phyloP scores from a whole-genome alignment of 1,140 invertebrate species.

The Chrysopa pallens region DNA sequence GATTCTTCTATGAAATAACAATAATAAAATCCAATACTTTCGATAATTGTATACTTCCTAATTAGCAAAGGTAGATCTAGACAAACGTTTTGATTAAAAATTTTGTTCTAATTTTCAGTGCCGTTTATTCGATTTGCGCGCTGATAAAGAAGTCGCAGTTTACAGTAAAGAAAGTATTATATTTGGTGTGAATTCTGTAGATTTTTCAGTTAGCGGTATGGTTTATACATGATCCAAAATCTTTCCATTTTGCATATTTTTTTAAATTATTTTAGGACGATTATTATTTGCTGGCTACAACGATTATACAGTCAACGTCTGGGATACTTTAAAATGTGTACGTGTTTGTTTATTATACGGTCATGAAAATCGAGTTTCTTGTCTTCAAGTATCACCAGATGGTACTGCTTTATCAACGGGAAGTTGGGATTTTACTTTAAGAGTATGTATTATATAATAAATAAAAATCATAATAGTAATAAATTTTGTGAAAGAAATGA shows the following conservation, averaged over 20 bases:
- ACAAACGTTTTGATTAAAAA: too few relatives aligned
- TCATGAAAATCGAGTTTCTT: conserved; percentile 95
- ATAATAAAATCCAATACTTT: too few relatives aligned
- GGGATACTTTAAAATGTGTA: conserved; percentile 92
- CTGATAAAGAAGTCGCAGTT: conserved; percentile 92
- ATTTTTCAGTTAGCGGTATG: conserved; percentile 88
- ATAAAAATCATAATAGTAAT: too few relatives aligned
- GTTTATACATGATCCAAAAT: conserved; percentile 2
- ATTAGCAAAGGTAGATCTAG: too few relatives aligned
- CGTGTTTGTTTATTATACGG: conserved; percentile 86
- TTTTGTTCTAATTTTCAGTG: conserved; percentile 56
- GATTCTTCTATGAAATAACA: too few relatives aligned
- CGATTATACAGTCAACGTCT: conserved; percentile 96
- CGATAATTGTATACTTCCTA: too few relatives aligned
- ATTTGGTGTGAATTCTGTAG: conserved; percentile 96
- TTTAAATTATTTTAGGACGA: conserved; percentile 44
- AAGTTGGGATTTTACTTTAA: conserved; percentile 93
- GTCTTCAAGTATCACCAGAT: conserved; percentile 89
- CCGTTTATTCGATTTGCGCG: conserved; percentile 91
- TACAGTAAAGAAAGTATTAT: conserved; percentile 96
- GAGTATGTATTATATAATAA: conserved; percentile 33
- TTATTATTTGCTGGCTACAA: conserved; percentile 96
- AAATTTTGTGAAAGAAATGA: too few relatives aligned
- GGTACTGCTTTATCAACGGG: conserved; percentile 94
- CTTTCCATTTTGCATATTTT: conserved; percentile 2